Evolutionary conservation across 2,113 vertebrate genomes (phyloP).

Genomic region (Chelonoidis abingdonii): DNA sequence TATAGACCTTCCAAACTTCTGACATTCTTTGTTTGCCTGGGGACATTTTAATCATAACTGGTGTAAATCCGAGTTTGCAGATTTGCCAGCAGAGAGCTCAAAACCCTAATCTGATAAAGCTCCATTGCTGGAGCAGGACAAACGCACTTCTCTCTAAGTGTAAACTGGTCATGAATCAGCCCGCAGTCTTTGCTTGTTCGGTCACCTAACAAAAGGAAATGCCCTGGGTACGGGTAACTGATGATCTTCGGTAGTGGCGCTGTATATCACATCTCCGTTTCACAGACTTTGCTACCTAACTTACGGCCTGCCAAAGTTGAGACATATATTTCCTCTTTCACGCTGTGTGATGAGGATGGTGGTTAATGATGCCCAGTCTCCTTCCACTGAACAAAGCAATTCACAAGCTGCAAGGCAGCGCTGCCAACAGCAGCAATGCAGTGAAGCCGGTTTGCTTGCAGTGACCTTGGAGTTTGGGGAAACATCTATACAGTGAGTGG

Average conservation of each 20-base stretch:
- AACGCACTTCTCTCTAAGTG: background rate
- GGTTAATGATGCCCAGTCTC: background rate
- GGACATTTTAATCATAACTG: background rate
- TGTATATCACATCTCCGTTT: background rate
- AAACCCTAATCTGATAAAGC: background rate
- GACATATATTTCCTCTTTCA: background rate
- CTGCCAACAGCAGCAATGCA: background rate
- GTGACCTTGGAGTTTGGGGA: background rate
- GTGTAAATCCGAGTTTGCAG: background rate
- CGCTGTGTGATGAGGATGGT: background rate
- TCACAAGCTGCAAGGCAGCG: background rate
- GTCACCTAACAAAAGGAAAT: background rate
- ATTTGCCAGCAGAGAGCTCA: background rate
- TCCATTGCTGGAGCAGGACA: background rate
- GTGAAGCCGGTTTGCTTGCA: background rate
- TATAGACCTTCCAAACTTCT: background rate
- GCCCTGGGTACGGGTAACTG: background rate
- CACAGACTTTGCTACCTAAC: background rate
- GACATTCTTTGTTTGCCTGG: background rate
- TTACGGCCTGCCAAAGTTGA: rapidly evolving
- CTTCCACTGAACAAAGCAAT: background rate
- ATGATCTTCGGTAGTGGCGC: background rate
- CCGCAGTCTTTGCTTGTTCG: background rate
- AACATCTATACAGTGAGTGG: too few species aligned
- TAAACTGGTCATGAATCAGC: background rate